Percentiles rank a stretch among this genome's conserved stretches.
Evolutionary conservation across 2,888 invertebrate species (phyloP).

Genomic region (Lasioglossum oenotherae): DNA sequence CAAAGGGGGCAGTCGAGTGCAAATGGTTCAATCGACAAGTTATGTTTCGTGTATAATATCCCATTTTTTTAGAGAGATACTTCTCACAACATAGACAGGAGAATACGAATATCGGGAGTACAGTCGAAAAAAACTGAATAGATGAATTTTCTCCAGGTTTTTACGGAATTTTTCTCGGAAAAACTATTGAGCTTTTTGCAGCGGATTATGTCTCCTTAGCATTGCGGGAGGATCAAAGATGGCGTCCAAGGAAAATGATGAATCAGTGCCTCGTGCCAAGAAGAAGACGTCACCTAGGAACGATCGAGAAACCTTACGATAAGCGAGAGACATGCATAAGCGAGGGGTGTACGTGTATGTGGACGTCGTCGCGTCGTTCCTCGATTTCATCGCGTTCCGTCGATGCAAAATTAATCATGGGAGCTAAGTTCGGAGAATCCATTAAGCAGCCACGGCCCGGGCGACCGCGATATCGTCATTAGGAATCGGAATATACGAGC

Average conservation of each 20-base stretch:
- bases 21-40: too few species aligned
- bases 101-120: too few species aligned
- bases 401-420: constrained; percentile 82
- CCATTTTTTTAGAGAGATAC: too few species aligned
- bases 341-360: background rate
- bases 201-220: too few species aligned
- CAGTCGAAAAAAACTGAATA: too few species aligned
- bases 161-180: too few species aligned
- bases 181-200: too few species aligned
- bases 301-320: background rate
- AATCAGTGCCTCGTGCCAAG: background rate
- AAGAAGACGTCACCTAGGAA: background rate
- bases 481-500: constrained; percentile 69
- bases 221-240: background rate
- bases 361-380: constrained; percentile 35
- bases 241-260: background rate
- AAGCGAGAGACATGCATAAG: background rate
- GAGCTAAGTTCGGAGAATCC: constrained; percentile 81
- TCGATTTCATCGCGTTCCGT: constrained; percentile 56
- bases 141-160: too few species aligned
- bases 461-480: constrained; percentile 69
- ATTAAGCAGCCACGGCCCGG: constrained; percentile 74
- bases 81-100: too few species aligned
- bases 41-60: too few species aligned
- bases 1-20: too few species aligned